Percentiles rank a stretch among this genome's conserved stretches.
These are phyloP conservation scores for Electrona antarctica DNA, from an alignment of 2,113 vertebrate genomes.

Conservation along the genomic window DNA sequence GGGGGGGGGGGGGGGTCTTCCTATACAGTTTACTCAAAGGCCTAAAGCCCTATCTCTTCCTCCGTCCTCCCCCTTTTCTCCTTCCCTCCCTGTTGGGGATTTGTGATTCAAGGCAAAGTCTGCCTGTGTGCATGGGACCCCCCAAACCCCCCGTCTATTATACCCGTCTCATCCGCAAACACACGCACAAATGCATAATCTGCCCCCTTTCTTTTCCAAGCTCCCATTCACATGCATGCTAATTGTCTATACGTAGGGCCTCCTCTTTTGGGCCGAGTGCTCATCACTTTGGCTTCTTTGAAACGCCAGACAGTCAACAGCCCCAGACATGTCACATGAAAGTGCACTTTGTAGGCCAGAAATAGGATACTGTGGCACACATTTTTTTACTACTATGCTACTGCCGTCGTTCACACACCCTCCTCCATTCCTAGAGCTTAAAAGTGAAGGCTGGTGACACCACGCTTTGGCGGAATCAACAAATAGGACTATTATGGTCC, in stretches of 20 bases:
- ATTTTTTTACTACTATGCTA: neutral
- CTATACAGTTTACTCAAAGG: conserved; percentile 6
- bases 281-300: neutral
- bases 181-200: conserved; percentile 46
- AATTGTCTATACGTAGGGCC: neutral
- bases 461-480: too few species aligned
- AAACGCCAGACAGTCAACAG: neutral
- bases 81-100: conserved; percentile 29
- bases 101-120: neutral
- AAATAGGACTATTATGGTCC: too few species aligned
- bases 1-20: too few species aligned
- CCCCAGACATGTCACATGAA: too few species aligned
- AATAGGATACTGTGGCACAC: neutral
- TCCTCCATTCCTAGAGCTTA: too few species aligned
- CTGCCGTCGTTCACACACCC: too few species aligned
- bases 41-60: neutral
- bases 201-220: conserved; percentile 40
- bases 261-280: neutral
- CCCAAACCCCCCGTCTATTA: conserved; percentile 12
- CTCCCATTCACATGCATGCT: conserved; percentile 23
- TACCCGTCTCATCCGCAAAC: conserved; percentile 48
- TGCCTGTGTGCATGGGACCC: conserved; percentile 21
- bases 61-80: neutral
- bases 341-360: too few species aligned
- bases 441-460: too few species aligned